Percentiles rank a stretch among this genome's conserved stretches.
These are phyloP conservation scores for Nematostella vectensis DNA, from an alignment of 92 coral and sea anemone species.

Conservation along the genomic window DNA sequence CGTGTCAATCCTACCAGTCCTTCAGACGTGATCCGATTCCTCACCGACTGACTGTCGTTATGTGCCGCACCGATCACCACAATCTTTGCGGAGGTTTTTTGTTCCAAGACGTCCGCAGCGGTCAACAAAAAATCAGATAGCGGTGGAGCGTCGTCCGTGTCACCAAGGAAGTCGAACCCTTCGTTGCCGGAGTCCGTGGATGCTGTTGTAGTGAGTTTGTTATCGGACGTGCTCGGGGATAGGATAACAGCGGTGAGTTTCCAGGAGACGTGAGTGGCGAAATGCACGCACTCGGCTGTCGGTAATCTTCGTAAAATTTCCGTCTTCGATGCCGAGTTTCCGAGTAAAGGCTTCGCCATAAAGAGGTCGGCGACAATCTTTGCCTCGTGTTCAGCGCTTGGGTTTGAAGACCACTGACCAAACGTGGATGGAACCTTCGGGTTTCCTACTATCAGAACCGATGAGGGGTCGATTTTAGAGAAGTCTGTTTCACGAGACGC, in stretches of 20 bases:
- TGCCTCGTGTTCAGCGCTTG: conserved; percentile 92
- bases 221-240: conserved; percentile 57
- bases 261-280: conserved; percentile 98
- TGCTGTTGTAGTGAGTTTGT: conserved; percentile 30
- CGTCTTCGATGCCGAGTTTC: conserved; percentile 67
- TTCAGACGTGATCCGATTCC: conserved; percentile 85
- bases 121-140: conserved; percentile 87
- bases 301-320: conserved; percentile 58
- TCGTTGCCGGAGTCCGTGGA: conserved; percentile 44
- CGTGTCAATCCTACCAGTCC: conserved; percentile 86
- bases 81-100: conserved; percentile 71
- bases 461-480: conserved; percentile 34
- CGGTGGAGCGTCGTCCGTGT: conserved; percentile 74
- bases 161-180: conserved; percentile 63
- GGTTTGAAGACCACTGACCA: conserved; percentile 91
- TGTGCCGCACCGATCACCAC: conserved; percentile 92
- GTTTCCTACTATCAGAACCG: conserved; percentile 84
- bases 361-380: conserved; percentile 91
- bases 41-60: conserved; percentile 53
- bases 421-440: conserved; percentile 86
- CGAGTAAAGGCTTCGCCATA: conserved; percentile 81
- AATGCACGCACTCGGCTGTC: conserved; percentile 85
- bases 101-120: conserved; percentile 84
- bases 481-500: conserved; percentile 17
- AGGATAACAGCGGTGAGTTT: conserved; percentile 90